phyloP scores from a whole-genome alignment of 2,888 invertebrate genomes.

The Rhagonycha lutea region DNA sequence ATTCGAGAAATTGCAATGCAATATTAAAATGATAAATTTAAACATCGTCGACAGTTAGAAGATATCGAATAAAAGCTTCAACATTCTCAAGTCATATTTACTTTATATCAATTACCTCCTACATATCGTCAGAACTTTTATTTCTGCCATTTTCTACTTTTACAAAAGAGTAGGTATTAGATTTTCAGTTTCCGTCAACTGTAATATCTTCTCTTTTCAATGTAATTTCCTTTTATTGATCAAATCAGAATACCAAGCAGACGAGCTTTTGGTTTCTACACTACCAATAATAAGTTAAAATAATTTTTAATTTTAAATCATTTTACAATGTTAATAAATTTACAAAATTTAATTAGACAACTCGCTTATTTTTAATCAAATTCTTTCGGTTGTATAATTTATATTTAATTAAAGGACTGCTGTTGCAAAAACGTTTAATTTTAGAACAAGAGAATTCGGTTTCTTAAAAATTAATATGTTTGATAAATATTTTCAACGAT shows the following conservation, averaged over 20 bases:
- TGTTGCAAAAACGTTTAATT: not conserved
- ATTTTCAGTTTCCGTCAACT: not conserved
- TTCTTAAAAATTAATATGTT: not conserved
- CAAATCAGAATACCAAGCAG: not conserved
- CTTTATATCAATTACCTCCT: slow-evolving; percentile 2
- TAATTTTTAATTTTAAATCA: not conserved
- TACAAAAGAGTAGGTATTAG: not conserved
- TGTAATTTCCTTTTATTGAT: not conserved
- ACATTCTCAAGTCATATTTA: slow-evolving; percentile 6
- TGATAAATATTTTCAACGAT: not conserved
- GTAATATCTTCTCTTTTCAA: not conserved
- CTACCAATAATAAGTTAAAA: not conserved
- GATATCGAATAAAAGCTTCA: slow-evolving; percentile 19
- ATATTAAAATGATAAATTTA: slow-evolving; percentile 30
- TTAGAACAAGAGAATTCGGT: not conserved
- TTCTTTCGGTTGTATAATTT: not conserved
- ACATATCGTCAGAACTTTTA: not conserved
- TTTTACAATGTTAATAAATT: not conserved
- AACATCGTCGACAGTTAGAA: not conserved
- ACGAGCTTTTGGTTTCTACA: not conserved
- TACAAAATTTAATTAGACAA: not conserved
- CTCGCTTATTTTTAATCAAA: not conserved
- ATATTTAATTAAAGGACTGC: not conserved
- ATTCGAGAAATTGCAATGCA: slow-evolving; percentile 30
- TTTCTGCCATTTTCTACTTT: not conserved